Base-by-base conservation (phyloP, 2,113 vertebrate genomes). In the Chaenocephalus aceratus region DNA sequence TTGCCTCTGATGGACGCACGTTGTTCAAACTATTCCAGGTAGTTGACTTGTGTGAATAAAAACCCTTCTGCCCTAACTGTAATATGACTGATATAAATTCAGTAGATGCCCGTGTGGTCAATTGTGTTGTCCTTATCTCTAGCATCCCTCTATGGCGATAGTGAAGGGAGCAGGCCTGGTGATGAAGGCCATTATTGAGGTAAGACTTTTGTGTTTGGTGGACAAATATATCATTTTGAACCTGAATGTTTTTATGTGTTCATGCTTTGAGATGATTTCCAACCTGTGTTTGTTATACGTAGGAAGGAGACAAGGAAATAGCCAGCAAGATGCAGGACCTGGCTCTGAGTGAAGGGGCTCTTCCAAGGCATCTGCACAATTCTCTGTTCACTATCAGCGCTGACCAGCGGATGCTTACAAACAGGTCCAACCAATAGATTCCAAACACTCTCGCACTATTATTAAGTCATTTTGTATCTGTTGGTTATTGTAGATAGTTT, bases 181-280 rank as follows among this genome's bases (percentile, higher is more conserved):
- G 82, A 99, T 99, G 98, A 99, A 99, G 93, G 98, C 98, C 85
- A 97, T 99, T 87, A 99, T 99, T 93, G 98, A 99, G 97, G 98
- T 99, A 92, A 96, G 94, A 6, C 1, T 72, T 18, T 65, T 21
- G 10, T n/a, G 7, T 72, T 6, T 5, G 12, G 12, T 67, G 16
- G 10, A 59, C 73, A 21, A 49, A 12, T 51, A 5, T 36, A 5
- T 70, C 0, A 11, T 6, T 41, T 30, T 30, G 30, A 30, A 4
- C 30, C 30, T 30, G 36, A 41, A 41, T 41, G 36, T 41, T 41
- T 41, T 1, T 41, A 41, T 6, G 36, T 41, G 36, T 41, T 41
- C 5, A 41, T 41, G 36, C 36, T 41, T 6, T 41, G 36, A 41
- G 36, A 41, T 41, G 36, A 41, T 41, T 44, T 76, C 48, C 6